Percentiles rank a stretch among this genome's conserved stretches.
These are phyloP conservation scores for Triplophysa yarkandensis DNA, from an alignment of 2,797 vertebrate genomes.

Conservation along the genomic window DNA sequence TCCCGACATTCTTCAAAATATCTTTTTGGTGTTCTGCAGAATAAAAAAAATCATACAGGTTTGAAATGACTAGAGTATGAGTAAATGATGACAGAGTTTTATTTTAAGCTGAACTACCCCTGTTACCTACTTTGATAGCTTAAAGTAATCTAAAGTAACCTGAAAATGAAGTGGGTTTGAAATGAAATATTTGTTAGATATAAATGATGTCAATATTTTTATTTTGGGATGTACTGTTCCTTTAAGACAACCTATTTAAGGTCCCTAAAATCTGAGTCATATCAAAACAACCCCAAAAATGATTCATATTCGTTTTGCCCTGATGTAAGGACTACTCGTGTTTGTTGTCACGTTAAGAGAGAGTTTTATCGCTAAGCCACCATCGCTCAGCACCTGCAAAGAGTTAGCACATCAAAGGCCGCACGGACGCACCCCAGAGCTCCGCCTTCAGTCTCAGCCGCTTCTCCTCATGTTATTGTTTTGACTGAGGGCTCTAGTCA, in stretches of 20 bases:
- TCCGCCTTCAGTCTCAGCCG: conserved; percentile 37
- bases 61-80: no score
- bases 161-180: no score
- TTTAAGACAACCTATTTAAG: background rate
- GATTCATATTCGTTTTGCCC: background rate
- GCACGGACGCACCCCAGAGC: conserved; percentile 33
- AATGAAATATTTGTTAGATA: background rate
- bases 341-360: conserved; percentile 46
- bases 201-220: background rate
- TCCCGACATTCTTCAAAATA: no score
- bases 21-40: no score
- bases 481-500: conserved; percentile 58
- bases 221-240: background rate
- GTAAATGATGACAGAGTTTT: no score
- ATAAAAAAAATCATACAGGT: no score
- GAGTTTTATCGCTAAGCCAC: conserved; percentile 49
- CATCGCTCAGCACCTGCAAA: conserved; percentile 52
- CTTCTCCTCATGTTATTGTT: conserved; percentile 59
- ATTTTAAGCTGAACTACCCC: no score
- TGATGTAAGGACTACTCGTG: conserved; percentile 41
- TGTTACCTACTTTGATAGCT: no score
- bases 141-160: no score
- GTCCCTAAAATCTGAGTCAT: conserved; percentile 34
- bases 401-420: conserved; percentile 51
- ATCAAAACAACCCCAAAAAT: conserved; percentile 19